Conservation (phyloP, 1,140 invertebrate species). For the Parapsyche elsis region DNA sequence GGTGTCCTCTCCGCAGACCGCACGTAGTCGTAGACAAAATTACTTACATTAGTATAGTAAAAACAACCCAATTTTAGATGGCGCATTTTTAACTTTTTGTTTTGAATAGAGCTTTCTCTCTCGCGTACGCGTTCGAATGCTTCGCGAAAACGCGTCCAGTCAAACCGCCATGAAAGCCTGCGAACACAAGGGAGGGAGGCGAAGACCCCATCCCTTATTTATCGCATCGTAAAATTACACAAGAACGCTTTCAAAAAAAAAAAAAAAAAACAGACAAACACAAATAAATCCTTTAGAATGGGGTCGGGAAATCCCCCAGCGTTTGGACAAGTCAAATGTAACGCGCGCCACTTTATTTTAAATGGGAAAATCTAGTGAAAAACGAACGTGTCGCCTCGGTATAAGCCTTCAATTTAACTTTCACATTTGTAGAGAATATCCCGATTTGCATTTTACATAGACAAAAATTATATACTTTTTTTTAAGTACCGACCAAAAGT, state of each 20-base stretch:
- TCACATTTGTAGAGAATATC: not conserved
- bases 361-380: slow-evolving; percentile 4
- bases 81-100: slow-evolving; percentile 1
- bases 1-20: not conserved
- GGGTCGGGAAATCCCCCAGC: slow-evolving; percentile 1
- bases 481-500: too few relatives aligned
- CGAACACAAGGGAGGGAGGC: not conserved
- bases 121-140: not conserved
- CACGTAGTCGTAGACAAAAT: not conserved
- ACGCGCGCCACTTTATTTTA: not conserved
- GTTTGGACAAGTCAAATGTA: not conserved
- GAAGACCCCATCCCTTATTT: slow-evolving; percentile 32
- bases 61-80: not conserved
- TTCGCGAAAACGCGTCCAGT: not conserved
- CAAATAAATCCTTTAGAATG: slow-evolving; percentile 26
- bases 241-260: slow-evolving; percentile 17
- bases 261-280: slow-evolving; percentile 26
- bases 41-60: not conserved
- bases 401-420: slow-evolving; percentile 4
- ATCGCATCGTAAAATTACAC: slow-evolving; percentile 25
- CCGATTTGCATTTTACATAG: not conserved
- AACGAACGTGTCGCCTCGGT: not conserved
- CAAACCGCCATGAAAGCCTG: not conserved
- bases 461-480: too few relatives aligned
- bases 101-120: not conserved